A percentile compares a stretch with the other conserved stretches of the same genome.
Conservation (phyloP, 2,888 invertebrate genomes). For the Nomada lathburiana region DNA sequence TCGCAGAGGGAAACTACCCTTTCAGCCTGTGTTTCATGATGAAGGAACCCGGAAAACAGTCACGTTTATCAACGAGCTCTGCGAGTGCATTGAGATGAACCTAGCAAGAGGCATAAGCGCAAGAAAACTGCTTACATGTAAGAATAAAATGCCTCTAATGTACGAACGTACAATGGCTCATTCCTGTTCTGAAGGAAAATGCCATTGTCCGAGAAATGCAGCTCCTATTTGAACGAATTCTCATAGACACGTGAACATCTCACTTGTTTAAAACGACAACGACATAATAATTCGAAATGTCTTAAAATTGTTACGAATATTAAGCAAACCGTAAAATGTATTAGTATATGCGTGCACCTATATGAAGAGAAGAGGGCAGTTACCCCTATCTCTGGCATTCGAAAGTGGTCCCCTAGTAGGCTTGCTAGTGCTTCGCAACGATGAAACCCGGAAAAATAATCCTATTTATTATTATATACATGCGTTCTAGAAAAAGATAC, state of each 20-base stretch:
- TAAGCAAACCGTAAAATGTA: constrained; percentile 20
- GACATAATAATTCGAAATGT: neutral
- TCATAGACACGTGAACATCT: neutral
- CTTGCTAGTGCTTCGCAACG: constrained; percentile 53
- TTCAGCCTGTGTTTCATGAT: constrained; percentile 16
- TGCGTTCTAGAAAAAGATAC: constrained; percentile 11
- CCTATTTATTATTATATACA: constrained; percentile 55
- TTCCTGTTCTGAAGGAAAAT: constrained; percentile 28
- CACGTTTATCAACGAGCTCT: constrained; percentile 65
- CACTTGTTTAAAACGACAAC: constrained; percentile 9
- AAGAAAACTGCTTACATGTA: constrained; percentile 48
- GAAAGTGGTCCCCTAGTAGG: constrained; percentile 44
- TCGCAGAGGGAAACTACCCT: constrained; percentile 29
- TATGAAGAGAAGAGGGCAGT: constrained; percentile 49
- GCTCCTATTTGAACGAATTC: constrained; percentile 18
- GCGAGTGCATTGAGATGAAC: constrained; percentile 36
- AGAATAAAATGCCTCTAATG: constrained; percentile 59
- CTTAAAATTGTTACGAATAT: no score
- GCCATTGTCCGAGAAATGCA: neutral
- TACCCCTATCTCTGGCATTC: constrained; percentile 50
- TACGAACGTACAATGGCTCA: constrained; percentile 38
- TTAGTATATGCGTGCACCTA: constrained; percentile 33
- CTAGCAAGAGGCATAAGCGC: constrained; percentile 27
- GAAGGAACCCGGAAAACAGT: constrained; percentile 63
- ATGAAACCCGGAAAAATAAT: constrained; percentile 66